Base-by-base conservation (phyloP, 2,113 vertebrate species). In the Phyllostomus discolor region DNA sequence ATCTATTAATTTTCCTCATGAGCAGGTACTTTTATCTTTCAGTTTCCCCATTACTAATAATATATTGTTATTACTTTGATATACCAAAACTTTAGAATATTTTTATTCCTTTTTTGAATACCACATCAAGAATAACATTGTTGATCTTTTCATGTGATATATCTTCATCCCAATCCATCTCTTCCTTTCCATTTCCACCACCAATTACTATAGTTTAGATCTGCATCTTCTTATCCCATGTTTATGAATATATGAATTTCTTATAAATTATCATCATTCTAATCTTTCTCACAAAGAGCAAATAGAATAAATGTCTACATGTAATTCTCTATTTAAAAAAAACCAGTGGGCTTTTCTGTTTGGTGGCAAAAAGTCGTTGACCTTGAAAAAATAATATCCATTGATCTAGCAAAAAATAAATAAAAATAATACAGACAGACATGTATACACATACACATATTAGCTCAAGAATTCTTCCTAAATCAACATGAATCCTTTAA, bases 381-480 rank as follows among this genome's bases (percentile, higher is more conserved):
- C 79, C 28, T 89, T 86, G 70, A 38, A 10, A 95, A 35, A 69
- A 73, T 57, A 94, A 50, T 28, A 91, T 16, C 22, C 46, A 88
- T 26, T 91, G 28, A 24, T 82, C 90, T 76, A 94, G 52, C 5
- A 92, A 88, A 76, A 89, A 90, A 72, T 48, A 86, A 92, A 86
- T 62, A 54, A 59, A 41, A 83, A 79, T 31, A 73, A 52, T 66
- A 96, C 4, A 90, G 0, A 90, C 0, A 93, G 4, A 95, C 0
- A 78, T 10, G 70, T 22, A 87, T 1, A 96, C 2, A 81, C 4
- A n/a, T 17, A 67, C 17, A 88, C 17, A 50, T 16, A 89, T 62
- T 92, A 88, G 38, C 28, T 91, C 73, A 97, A 64, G 2, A 93
- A 85, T 91, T 91, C 54, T 90, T 95, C 80, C 33, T 87, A 87